Conservation (phyloP, 2,797 vertebrate species). For the Chanos chanos region DNA sequence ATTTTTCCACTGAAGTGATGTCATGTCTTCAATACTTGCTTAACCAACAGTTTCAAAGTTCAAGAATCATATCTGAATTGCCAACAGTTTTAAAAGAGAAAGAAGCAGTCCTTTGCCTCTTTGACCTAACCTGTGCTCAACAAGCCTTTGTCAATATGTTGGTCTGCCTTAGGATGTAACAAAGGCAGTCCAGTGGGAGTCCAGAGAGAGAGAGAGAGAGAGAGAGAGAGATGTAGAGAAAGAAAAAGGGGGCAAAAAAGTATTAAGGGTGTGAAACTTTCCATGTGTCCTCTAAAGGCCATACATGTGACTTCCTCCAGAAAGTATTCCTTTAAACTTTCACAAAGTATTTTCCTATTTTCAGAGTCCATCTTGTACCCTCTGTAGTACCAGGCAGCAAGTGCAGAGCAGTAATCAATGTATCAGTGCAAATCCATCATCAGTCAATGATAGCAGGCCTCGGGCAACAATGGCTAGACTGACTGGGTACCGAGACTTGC, state of each 20-base stretch:
- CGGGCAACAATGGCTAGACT: too few species aligned
- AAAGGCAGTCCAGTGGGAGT: slow-evolving; percentile 22
- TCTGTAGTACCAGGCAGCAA: not conserved
- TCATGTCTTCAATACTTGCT: too few species aligned
- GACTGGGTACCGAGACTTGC: too few species aligned
- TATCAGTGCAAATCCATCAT: not conserved
- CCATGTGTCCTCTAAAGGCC: not conserved
- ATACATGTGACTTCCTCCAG: not conserved
- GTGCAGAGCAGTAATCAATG: not conserved
- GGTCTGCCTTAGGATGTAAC: slow-evolving; percentile 2
- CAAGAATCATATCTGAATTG: too few species aligned
- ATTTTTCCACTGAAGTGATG: too few species aligned
- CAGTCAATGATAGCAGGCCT: too few species aligned
- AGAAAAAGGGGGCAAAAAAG: not conserved
- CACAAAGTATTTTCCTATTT: not conserved
- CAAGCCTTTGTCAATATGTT: too few species aligned
- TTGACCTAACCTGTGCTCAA: too few species aligned
- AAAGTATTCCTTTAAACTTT: not conserved
- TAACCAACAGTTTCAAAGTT: too few species aligned
- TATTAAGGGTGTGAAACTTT: not conserved
- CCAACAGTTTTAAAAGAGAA: too few species aligned
- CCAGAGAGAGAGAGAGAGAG: not conserved
- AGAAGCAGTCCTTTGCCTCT: too few species aligned
- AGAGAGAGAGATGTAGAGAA: too few species aligned
- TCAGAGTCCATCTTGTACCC: not conserved